Evolutionary conservation across 2,797 vertebrate species (phyloP).

Genomic region (Sparus aurata): DNA sequence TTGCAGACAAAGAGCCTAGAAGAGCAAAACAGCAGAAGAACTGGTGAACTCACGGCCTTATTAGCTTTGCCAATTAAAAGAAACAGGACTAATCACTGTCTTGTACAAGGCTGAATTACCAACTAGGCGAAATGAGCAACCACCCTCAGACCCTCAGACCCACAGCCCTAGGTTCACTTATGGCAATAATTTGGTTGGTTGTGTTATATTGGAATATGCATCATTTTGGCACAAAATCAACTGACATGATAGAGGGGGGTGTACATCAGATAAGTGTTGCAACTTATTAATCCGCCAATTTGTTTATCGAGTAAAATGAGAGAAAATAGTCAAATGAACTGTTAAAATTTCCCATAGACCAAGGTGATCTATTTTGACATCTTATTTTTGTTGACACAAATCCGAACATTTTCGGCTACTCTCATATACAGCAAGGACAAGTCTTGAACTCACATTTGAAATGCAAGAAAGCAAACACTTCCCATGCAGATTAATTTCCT

Average conservation of each 20-base stretch:
- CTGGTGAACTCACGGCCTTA: neutral
- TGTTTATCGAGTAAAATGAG: too few species aligned
- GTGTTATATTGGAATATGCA: neutral
- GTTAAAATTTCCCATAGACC: too few species aligned
- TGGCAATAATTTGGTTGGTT: neutral
- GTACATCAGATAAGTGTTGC: too few species aligned
- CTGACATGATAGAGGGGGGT: neutral
- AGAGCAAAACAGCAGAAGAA: neutral
- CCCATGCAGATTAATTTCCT: neutral
- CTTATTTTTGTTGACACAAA: neutral
- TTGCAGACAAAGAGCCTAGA: slow-evolving; percentile 88
- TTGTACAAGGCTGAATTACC: neutral
- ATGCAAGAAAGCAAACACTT: too few species aligned
- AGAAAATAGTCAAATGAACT: too few species aligned
- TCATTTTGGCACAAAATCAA: neutral
- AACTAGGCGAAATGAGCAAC: too few species aligned
- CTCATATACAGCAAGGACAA: too few species aligned
- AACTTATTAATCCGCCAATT: too few species aligned
- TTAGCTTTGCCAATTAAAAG: neutral
- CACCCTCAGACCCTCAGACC: neutral
- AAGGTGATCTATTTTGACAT: too few species aligned
- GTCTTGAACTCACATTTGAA: too few species aligned
- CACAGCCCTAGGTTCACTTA: neutral
- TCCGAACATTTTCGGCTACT: too few species aligned
- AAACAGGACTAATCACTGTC: neutral